Conservation (phyloP, 2,797 vertebrate species). For the Peromyscus nudipes region DNA sequence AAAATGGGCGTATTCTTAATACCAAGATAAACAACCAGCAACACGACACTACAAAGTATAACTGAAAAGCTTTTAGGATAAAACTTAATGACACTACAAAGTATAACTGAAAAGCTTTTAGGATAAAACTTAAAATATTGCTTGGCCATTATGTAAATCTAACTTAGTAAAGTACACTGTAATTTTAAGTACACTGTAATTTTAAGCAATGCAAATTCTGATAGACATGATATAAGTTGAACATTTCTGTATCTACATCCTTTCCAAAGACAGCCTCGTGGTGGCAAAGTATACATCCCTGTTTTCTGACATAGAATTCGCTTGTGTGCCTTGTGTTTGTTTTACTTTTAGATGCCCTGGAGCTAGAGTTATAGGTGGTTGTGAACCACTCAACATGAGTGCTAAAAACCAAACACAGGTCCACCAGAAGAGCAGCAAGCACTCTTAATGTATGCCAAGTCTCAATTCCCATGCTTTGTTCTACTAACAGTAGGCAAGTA, state of each 20-base stretch:
- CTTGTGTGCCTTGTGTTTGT: neutral
- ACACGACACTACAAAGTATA: constrained; percentile 23
- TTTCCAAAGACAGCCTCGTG: neutral
- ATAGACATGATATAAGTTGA: neutral
- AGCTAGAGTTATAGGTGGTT: neutral
- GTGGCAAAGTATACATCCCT: neutral
- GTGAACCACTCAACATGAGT: neutral
- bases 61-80: neutral
- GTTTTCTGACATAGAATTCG: neutral
- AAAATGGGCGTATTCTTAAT: neutral
- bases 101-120: neutral
- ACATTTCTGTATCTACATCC: neutral
- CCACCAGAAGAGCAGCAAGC: neutral
- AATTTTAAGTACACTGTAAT: constrained; percentile 10
- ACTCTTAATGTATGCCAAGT: neutral
- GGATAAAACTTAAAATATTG: constrained; percentile 9
- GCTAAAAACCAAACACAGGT: neutral
- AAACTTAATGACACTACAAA: constrained; percentile 41
- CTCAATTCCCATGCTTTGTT: neutral
- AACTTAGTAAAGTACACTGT: constrained; percentile 4
- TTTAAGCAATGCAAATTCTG: constrained; percentile 43
- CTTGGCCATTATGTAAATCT: constrained; percentile 20
- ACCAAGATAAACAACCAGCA: constrained; percentile 47
- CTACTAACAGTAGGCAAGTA: neutral
- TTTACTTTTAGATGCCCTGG: neutral